Conservation (phyloP, 2,888 invertebrate genomes). For the Bhutanitis thaidina region DNA sequence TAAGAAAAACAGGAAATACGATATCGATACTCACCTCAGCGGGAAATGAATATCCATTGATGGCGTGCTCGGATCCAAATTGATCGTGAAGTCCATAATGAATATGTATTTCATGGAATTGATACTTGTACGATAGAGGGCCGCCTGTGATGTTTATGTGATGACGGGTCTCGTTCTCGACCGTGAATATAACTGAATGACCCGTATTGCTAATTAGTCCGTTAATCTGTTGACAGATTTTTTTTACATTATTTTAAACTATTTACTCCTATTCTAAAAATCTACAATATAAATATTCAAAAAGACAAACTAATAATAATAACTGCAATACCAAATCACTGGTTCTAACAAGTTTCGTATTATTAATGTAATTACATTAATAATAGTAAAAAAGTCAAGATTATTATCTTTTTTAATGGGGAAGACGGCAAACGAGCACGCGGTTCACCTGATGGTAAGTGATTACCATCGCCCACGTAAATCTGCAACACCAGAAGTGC, state of each 20-base stretch:
- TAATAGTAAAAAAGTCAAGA: no score
- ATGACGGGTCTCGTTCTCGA: slow-evolving; percentile 90
- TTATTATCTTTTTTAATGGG: no score
- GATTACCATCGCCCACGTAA: no score
- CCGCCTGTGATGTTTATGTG: slow-evolving; percentile 97
- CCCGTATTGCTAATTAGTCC: slow-evolving; percentile 96
- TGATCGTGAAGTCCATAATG: slow-evolving; percentile 96
- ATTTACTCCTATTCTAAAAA: no score
- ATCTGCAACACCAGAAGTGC: no score
- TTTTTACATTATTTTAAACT: not conserved
- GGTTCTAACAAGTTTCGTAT: no score
- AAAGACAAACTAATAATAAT: no score
- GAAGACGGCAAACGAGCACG: no score
- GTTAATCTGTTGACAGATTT: slow-evolving; percentile 85
- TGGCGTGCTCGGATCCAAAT: slow-evolving; percentile 97
- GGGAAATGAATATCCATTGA: slow-evolving; percentile 97
- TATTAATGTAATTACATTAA: no score
- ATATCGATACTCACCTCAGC: slow-evolving; percentile 89
- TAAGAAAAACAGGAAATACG: slow-evolving; percentile 10
- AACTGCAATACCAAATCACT: no score
- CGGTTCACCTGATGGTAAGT: no score
- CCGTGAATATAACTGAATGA: slow-evolving; percentile 95
- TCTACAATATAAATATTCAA: no score
- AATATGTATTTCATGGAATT: slow-evolving; percentile 96
- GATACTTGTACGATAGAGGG: slow-evolving; percentile 96